Conservation (phyloP, 2,888 invertebrate genomes). For the Callinectes sapidus region DNA sequence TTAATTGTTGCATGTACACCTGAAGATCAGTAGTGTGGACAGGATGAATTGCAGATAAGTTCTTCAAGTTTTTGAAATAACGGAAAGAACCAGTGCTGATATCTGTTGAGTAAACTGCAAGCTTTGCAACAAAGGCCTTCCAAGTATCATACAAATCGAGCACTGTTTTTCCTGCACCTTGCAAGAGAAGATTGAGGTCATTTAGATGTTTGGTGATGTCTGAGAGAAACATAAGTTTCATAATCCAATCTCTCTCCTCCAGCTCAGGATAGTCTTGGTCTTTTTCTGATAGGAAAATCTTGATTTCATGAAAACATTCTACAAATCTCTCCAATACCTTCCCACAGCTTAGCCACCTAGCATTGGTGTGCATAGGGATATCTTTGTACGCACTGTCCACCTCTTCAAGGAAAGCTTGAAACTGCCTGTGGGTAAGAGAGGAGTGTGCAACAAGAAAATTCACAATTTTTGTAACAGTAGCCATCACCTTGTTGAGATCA, state of each 20-base stretch:
- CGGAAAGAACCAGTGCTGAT: neutral
- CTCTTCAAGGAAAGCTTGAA: conserved; percentile 5
- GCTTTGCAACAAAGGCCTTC: conserved; percentile 57
- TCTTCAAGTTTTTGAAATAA: too few species aligned
- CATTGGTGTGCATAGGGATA: neutral
- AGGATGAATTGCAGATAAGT: too few species aligned
- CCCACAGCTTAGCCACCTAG: conserved; percentile 11
- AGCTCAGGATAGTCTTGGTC: conserved; percentile 10
- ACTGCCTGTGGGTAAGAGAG: conserved; percentile 7
- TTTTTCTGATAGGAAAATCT: neutral
- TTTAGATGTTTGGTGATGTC: conserved; percentile 21
- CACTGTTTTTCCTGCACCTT: conserved; percentile 29
- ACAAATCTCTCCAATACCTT: conserved; percentile 21
- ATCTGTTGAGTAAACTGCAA: conserved; percentile 54
- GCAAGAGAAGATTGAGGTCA: conserved; percentile 7
- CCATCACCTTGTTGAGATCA: conserved; percentile 17
- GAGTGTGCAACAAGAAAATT: conserved; percentile 21
- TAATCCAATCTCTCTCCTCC: neutral
- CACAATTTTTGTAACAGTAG: neutral
- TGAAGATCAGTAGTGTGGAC: too few species aligned
- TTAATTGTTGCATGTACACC: too few species aligned
- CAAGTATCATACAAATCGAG: conserved; percentile 49
- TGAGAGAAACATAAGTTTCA: conserved; percentile 21
- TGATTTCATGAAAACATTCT: neutral
- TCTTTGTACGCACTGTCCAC: conserved; percentile 11